Evolutionary conservation across 2,113 vertebrate genomes (phyloP).

Genomic region (Stegostoma tigrinum): DNA sequence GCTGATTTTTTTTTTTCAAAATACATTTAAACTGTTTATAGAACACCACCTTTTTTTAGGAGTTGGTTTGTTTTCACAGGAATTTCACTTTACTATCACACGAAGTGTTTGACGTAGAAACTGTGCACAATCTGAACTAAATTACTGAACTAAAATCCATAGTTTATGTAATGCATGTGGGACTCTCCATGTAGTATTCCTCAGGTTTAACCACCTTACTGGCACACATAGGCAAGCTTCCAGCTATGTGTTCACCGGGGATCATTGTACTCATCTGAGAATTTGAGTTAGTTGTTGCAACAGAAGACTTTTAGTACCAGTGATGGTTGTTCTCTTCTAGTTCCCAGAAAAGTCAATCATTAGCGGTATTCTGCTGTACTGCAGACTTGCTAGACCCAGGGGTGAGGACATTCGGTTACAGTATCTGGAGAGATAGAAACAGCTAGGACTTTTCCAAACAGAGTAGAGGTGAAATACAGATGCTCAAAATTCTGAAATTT

Average conservation of each 20-base stretch:
- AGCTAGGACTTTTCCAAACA: not conserved
- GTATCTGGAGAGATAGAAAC: not conserved
- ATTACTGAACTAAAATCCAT: not conserved
- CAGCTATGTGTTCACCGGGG: not conserved
- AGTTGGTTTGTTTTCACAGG: not conserved
- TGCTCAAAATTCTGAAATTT: not conserved
- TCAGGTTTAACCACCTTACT: not conserved
- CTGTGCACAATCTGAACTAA: not conserved
- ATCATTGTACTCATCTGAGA: not conserved
- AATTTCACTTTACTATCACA: not conserved
- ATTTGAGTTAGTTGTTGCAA: not conserved
- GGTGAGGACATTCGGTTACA: not conserved
- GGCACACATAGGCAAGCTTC: not conserved
- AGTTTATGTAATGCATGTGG: not conserved
- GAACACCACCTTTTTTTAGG: not conserved
- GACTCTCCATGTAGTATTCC: not conserved
- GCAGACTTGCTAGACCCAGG: not conserved
- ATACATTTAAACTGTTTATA: not conserved
- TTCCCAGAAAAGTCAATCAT: not conserved
- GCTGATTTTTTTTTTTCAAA: not conserved
- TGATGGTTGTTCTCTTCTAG: not conserved
- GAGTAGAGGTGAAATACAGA: not conserved
- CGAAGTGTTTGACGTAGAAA: not conserved
- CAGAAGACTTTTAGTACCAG: not conserved
- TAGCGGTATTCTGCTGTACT: not conserved